Evolutionary conservation across 2,797 vertebrate species (phyloP), one percentile per base, ranked within the genome.

Genomic region (Chaenodraco wilsoni): DNA sequence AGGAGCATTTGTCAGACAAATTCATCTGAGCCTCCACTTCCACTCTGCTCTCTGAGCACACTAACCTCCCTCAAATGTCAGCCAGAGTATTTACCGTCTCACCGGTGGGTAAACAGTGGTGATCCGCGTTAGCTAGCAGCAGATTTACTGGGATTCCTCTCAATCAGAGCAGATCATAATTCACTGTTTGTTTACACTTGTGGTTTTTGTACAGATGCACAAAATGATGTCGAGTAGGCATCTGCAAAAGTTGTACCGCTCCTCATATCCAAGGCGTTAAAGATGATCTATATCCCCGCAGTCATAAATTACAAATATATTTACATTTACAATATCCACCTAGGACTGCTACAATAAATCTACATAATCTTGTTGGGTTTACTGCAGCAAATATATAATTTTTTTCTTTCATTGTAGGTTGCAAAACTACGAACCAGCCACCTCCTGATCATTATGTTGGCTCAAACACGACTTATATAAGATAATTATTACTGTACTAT

Each of bases 1-100:
- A 86, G 87, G 83, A 88, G 87, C 89, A 86, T 91, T 91, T 89
- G 90, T 93, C 84, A 90, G 89, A 88, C 89, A 91, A 82, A 89
- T 84, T 88, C 87, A 86, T 85, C 83, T 75, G 84, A 87, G 89
- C 85, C 86, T 81, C 85, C 77, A 72, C 84, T 82, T 87, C 81
- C 87, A 76, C 81, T 83, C 43, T 72, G 80, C 88, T 83, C 83
- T 89, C 84, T 56, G 83, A 82, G 86, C 85, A 79, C 82, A 81
- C 90, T 86, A 88, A 89, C 89, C 81, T 82, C 79, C 64, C 85
- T 54, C 74, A 80, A 87, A 89, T 88, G 88, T 89, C 87, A 89
- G 86, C 82, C 88, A 83, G 87, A 78, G 83, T 88, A 72, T 88
- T 91, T 87, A 84, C 85, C 57, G 68, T 77, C 83, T 76, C 82